phyloP scores from a whole-genome alignment of 2,797 vertebrate species.

The Nasua narica region DNA sequence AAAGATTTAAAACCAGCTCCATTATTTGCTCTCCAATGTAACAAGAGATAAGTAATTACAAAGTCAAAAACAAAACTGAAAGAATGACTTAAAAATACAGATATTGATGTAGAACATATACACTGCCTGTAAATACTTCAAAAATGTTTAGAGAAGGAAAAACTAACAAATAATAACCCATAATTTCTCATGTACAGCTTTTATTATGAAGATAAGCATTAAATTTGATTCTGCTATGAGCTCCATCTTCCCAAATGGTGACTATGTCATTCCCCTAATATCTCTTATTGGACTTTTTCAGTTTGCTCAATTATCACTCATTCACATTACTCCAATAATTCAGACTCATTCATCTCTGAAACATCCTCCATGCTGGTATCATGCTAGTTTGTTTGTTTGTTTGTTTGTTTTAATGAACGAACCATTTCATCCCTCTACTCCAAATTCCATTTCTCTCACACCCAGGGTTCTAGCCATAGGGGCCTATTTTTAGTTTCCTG shows the following conservation, averaged over 20 bases:
- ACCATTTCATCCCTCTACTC: background rate
- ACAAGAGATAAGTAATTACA: background rate
- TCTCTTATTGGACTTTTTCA: background rate
- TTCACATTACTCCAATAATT: background rate
- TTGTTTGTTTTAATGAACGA: background rate
- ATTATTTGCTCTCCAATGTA: background rate
- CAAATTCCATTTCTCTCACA: background rate
- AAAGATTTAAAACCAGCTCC: background rate
- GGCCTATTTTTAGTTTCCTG: background rate
- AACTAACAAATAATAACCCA: background rate
- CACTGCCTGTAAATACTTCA: background rate
- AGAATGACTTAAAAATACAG: background rate
- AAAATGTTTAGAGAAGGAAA: background rate
- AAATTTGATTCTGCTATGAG: background rate
- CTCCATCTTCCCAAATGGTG: background rate
- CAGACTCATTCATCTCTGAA: background rate
- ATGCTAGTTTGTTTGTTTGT: background rate
- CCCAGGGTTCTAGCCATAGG: background rate
- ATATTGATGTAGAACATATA: background rate
- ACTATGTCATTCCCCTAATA: background rate
- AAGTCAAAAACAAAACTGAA: background rate
- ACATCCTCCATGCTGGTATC: background rate
- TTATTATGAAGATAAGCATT: background rate
- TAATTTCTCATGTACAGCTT: background rate
- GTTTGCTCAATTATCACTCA: background rate